Conservation (phyloP, 2,888 invertebrate genomes). For the Aspidiotus destructor region DNA sequence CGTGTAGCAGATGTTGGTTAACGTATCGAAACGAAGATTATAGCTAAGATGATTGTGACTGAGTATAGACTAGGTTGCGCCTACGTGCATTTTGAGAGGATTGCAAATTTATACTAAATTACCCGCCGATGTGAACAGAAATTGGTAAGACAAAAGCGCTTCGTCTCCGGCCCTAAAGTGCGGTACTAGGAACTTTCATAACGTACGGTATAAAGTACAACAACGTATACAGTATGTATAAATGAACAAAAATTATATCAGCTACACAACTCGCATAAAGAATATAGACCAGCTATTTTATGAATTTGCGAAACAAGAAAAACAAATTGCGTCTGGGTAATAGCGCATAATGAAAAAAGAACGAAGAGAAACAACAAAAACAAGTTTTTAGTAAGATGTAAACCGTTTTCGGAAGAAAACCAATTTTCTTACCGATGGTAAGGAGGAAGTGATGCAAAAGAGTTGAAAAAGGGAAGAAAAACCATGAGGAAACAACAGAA, state of each 20-base stretch:
- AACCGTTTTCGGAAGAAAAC: constrained; percentile 27
- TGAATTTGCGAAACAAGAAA: constrained; percentile 28
- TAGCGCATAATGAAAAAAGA: constrained; percentile 10
- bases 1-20: too few species aligned
- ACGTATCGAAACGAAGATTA: too few species aligned
- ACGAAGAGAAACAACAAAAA: constrained; percentile 10
- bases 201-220: too few species aligned
- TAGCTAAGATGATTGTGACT: too few species aligned
- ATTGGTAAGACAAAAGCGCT: not conserved
- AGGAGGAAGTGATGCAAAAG: not conserved
- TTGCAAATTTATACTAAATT: constrained; percentile 25
- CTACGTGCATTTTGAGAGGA: constrained; percentile 1
- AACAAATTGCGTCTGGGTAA: constrained; percentile 25
- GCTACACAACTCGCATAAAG: not conserved
- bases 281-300: constrained; percentile 21
- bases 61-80: too few species aligned
- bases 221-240: constrained; percentile 6
- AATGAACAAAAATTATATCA: constrained; percentile 24
- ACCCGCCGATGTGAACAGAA: not conserved
- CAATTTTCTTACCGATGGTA: constrained; percentile 28
- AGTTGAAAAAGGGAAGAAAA: not conserved
- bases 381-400: constrained; percentile 20
- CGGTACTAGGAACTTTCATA: too few species aligned
- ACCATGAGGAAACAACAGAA: not conserved
- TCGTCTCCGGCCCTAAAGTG: too few species aligned